Evolutionary conservation across 2,797 vertebrate species (phyloP).

Genomic region (Manis pentadactyla): DNA sequence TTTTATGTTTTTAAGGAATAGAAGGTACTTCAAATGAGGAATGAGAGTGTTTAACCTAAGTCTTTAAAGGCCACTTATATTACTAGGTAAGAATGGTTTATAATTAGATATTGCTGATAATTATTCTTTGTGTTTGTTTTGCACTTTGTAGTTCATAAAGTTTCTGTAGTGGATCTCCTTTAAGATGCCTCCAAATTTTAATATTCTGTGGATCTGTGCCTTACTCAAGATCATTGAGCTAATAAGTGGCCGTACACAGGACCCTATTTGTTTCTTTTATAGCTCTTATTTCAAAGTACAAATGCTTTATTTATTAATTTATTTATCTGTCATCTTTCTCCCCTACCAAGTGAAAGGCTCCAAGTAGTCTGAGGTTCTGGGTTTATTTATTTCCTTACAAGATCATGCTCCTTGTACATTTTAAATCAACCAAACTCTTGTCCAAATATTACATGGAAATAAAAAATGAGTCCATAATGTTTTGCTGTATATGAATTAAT

Average conservation of each 20-base stretch:
- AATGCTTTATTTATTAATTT: neutral
- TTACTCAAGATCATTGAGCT: neutral
- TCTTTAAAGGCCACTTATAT: neutral
- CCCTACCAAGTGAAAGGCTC: neutral
- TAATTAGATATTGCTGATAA: neutral
- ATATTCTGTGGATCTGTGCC: neutral
- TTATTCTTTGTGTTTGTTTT: neutral
- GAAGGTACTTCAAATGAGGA: neutral
- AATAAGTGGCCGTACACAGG: neutral
- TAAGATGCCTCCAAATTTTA: neutral
- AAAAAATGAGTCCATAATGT: constrained; percentile 27
- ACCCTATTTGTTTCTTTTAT: neutral
- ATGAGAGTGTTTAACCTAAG: neutral
- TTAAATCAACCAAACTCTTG: constrained; percentile 40
- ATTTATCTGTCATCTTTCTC: constrained; percentile 2
- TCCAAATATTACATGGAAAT: constrained; percentile 26
- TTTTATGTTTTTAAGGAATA: constrained; percentile 10
- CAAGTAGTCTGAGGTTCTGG: neutral
- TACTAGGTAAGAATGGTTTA: neutral
- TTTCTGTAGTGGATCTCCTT: neutral
- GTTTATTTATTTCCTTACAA: constrained; percentile 44
- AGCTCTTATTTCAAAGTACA: neutral
- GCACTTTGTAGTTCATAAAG: neutral
- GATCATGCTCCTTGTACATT: constrained; percentile 24
- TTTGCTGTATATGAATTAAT: constrained; percentile 27